Evolutionary conservation across 2,113 vertebrate genomes (phyloP).

Genomic region (Chaetodon trifascialis): DNA sequence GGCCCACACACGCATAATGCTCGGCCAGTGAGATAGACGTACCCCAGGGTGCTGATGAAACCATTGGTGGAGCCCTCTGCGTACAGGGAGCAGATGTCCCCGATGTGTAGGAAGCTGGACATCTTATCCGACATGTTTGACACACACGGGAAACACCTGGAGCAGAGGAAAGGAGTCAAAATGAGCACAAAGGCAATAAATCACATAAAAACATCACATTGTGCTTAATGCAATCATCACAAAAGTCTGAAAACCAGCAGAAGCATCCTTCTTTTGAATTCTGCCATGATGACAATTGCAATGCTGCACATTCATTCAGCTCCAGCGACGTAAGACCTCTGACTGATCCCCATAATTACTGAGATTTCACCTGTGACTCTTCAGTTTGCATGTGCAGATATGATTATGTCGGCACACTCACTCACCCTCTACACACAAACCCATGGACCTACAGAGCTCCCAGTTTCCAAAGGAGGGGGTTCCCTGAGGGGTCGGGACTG

Average conservation of each 20-base stretch:
- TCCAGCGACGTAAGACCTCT: background rate
- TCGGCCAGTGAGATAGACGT: constrained; percentile 65
- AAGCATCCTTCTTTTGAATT: background rate
- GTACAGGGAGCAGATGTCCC: constrained; percentile 98
- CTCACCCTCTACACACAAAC: background rate
- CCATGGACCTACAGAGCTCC: background rate
- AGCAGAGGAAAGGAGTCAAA: constrained; percentile 57
- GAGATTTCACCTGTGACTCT: background rate
- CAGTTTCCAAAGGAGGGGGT: background rate
- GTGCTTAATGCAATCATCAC: background rate
- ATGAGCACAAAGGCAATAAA: background rate
- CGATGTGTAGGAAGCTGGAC: constrained; percentile 98
- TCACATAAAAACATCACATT: background rate
- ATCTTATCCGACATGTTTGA: constrained; percentile 97
- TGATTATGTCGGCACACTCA: background rate
- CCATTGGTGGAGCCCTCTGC: constrained; percentile 97
- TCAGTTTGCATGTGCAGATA: background rate
- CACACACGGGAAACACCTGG: constrained; percentile 67
- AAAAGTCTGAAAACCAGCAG: background rate
- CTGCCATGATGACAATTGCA: background rate
- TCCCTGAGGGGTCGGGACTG: constrained; percentile 1
- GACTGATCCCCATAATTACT: background rate
- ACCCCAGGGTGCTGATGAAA: constrained; percentile 98
- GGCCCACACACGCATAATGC: constrained; percentile 26
- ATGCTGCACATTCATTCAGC: background rate